Percentiles rank a stretch among this genome's conserved stretches.
phyloP scores from a whole-genome alignment of 2,888 invertebrate species.

The Chaitophorus viminalis region DNA sequence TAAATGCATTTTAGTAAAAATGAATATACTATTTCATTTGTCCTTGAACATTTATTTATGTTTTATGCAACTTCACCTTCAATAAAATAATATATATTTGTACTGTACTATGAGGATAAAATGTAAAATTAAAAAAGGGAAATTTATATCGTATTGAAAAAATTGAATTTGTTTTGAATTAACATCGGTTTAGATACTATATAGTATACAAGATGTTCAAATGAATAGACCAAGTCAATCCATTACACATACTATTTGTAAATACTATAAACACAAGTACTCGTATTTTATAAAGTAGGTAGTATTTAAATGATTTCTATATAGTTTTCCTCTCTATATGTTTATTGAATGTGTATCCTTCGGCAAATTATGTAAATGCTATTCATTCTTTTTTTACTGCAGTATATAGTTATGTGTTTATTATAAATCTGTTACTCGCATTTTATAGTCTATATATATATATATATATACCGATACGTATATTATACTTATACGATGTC shows the following conservation, averaged over 20 bases:
- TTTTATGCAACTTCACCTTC: constrained; percentile 37
- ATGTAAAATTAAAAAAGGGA: neutral
- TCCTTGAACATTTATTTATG: constrained; percentile 48
- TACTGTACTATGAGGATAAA: constrained; percentile 34
- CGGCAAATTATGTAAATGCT: neutral
- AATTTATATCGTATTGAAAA: neutral
- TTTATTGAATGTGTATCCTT: too few species aligned
- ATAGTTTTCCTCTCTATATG: neutral
- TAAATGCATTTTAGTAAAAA: constrained; percentile 39
- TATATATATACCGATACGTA: too few species aligned
- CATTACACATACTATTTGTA: neutral
- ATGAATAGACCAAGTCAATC: neutral
- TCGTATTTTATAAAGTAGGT: too few species aligned
- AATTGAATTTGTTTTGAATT: constrained; percentile 3
- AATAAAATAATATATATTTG: neutral
- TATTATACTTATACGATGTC: too few species aligned
- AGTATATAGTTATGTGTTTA: neutral
- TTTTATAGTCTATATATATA: neutral
- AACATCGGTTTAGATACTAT: neutral
- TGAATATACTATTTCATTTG: neutral
- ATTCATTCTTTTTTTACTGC: neutral
- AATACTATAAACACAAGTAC: too few species aligned
- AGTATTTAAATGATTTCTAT: neutral
- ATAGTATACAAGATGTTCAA: too few species aligned
- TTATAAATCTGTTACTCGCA: neutral